Evolutionary conservation across 2,888 invertebrate genomes (phyloP).

Genomic region (Pomacea canaliculata): DNA sequence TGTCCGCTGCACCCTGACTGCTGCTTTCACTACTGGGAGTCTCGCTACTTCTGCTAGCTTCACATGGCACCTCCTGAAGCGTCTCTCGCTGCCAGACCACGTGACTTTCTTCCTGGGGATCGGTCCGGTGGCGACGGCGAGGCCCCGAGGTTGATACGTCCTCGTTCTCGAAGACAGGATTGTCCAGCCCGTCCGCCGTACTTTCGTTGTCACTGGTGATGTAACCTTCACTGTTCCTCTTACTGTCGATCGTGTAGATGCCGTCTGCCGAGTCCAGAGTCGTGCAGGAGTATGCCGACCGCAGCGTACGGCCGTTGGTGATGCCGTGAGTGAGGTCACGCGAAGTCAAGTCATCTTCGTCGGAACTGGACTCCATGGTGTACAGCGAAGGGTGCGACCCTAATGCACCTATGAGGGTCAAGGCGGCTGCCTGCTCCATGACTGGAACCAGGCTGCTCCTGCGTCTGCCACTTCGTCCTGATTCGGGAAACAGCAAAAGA

Average conservation of each 20-base stretch:
- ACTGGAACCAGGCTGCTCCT: slow-evolving; percentile 54
- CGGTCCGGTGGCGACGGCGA: neutral
- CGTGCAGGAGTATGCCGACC: slow-evolving; percentile 19
- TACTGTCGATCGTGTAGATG: slow-evolving; percentile 20
- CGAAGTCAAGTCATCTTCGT: slow-evolving; percentile 35
- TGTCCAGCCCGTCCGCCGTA: slow-evolving; percentile 24
- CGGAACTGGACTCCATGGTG: slow-evolving; percentile 42
- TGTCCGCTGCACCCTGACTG: neutral
- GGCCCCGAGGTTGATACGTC: slow-evolving; percentile 3
- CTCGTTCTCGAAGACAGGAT: slow-evolving; percentile 26
- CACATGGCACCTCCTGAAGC: too few relatives aligned
- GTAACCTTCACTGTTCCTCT: slow-evolving; percentile 11
- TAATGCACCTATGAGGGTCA: slow-evolving; percentile 48
- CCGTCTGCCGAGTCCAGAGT: slow-evolving; percentile 26
- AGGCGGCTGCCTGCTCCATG: slow-evolving; percentile 53
- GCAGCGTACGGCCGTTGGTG: slow-evolving; percentile 19
- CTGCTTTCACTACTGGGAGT: neutral
- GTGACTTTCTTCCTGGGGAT: neutral
- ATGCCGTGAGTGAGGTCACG: slow-evolving; percentile 14
- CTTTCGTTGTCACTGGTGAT: slow-evolving; percentile 21
- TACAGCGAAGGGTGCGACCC: slow-evolving; percentile 47
- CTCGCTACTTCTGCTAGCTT: neutral
- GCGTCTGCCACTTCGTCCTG: slow-evolving; percentile 41
- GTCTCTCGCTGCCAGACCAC: too few relatives aligned
- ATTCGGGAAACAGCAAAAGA: neutral